These are phyloP conservation scores for Sarcoramphus papa DNA, from an alignment of 2,797 vertebrate genomes.

Conservation along the genomic window DNA sequence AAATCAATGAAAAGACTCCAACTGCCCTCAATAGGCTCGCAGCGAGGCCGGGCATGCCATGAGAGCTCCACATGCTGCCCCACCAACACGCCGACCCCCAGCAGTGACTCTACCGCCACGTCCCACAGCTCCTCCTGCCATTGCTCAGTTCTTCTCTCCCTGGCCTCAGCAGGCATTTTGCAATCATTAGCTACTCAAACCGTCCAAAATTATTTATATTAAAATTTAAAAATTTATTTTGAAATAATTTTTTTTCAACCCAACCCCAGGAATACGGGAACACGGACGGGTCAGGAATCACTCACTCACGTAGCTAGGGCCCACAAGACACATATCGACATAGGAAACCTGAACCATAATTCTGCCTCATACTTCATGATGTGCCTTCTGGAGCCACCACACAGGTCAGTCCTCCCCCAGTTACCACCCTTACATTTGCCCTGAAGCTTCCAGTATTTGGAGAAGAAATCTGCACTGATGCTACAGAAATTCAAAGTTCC, in stretches of 20 bases:
- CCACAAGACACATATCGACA: neutral
- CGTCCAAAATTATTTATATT: neutral
- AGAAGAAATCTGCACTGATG: neutral
- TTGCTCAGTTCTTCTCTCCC: neutral
- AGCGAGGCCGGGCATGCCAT: neutral
- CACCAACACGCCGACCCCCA: neutral
- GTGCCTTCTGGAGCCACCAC: neutral
- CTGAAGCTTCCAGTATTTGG: neutral
- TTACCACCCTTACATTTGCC: neutral
- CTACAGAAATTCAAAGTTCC: neutral
- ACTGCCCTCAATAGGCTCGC: neutral
- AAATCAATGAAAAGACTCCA: neutral
- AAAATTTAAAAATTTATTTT: neutral
- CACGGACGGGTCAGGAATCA: accelerated
- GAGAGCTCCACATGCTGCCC: neutral
- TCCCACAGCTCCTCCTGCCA: neutral
- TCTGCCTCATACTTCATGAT: neutral
- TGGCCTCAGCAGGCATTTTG: neutral
- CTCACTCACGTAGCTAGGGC: accelerated
- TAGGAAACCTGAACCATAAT: neutral
- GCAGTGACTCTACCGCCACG: accelerated
- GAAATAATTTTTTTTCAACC: accelerated
- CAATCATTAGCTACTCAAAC: neutral
- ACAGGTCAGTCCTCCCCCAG: neutral
- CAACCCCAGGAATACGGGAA: accelerated